These are phyloP conservation scores for Cynoglossus semilaevis DNA, from an alignment of 2,113 vertebrate species.

Conservation along the genomic window DNA sequence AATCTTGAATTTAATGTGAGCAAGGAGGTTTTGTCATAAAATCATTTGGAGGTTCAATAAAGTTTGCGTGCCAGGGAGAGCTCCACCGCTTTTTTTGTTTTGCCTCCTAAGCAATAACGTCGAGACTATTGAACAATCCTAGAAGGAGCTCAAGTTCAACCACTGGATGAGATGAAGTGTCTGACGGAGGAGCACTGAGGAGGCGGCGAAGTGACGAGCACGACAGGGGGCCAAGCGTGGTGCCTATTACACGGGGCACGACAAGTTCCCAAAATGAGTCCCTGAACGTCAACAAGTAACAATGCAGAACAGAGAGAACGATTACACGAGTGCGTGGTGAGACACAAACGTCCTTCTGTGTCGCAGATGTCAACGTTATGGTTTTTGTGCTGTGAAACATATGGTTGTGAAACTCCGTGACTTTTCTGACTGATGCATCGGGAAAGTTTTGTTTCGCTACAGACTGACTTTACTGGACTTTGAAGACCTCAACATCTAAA, in stretches of 20 bases:
- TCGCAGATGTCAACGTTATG: neutral
- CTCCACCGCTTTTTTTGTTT: conserved; percentile 36
- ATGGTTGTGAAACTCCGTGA: neutral
- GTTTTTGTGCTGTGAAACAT: neutral
- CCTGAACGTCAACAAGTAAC: conserved; percentile 13
- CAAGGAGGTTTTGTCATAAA: conserved; percentile 50
- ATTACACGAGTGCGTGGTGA: conserved; percentile 3
- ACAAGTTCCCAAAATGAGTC: conserved; percentile 8
- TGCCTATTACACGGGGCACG: conserved; percentile 13
- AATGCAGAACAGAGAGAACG: neutral
- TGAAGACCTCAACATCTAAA: no score
- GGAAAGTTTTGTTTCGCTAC: no score
- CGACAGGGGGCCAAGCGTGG: neutral
- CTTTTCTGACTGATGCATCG: neutral
- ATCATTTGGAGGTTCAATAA: conserved; percentile 52
- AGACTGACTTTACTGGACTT: no score
- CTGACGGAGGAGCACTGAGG: conserved; percentile 6
- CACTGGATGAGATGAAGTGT: neutral
- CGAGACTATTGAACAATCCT: conserved; percentile 63
- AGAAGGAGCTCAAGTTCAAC: conserved; percentile 41
- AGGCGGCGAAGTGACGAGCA: conserved; percentile 25
- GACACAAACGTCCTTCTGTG: conserved; percentile 1
- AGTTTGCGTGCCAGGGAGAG: conserved; percentile 50
- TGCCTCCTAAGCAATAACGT: conserved; percentile 71
- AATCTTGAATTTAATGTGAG: conserved; percentile 48